These are phyloP conservation scores for Theretra japonica DNA, from an alignment of 2,888 invertebrate species.

Conservation along the genomic window DNA sequence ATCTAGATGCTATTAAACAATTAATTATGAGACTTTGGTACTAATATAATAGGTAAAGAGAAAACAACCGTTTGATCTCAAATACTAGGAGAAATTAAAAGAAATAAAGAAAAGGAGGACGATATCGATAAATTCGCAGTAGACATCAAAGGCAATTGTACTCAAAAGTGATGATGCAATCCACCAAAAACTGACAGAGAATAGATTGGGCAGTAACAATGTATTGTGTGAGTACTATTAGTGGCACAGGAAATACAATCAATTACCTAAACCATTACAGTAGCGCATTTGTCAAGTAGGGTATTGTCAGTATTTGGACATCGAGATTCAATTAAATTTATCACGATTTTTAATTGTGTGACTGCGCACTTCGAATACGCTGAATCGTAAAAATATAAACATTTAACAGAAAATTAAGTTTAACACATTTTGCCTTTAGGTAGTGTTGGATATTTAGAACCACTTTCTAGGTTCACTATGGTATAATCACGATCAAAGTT, in stretches of 20 bases:
- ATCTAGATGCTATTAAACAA: too few species aligned
- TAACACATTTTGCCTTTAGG: not conserved
- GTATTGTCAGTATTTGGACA: conserved; percentile 52
- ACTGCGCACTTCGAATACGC: not conserved
- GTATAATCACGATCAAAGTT: not conserved
- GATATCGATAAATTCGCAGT: not conserved
- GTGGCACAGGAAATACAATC: conserved; percentile 65
- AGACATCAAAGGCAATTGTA: conserved; percentile 11
- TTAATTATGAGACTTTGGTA: too few species aligned
- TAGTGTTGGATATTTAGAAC: not conserved
- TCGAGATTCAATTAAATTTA: conserved; percentile 51
- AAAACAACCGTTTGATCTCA: too few species aligned
- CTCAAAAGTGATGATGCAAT: conserved; percentile 29
- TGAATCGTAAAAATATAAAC: not conserved
- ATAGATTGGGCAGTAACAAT: conserved; percentile 37
- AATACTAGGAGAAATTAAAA: too few species aligned
- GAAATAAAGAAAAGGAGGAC: not conserved
- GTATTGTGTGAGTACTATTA: conserved; percentile 48
- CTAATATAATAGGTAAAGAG: too few species aligned
- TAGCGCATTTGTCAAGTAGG: conserved; percentile 51
- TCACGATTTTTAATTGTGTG: conserved; percentile 24
- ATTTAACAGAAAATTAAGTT: not conserved
- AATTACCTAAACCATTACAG: conserved; percentile 51
- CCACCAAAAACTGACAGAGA: conserved; percentile 30
- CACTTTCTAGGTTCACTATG: not conserved